These are phyloP conservation scores for Leptinotarsa lineolata DNA, from an alignment of 1,140 invertebrate genomes.

Conservation along the genomic window DNA sequence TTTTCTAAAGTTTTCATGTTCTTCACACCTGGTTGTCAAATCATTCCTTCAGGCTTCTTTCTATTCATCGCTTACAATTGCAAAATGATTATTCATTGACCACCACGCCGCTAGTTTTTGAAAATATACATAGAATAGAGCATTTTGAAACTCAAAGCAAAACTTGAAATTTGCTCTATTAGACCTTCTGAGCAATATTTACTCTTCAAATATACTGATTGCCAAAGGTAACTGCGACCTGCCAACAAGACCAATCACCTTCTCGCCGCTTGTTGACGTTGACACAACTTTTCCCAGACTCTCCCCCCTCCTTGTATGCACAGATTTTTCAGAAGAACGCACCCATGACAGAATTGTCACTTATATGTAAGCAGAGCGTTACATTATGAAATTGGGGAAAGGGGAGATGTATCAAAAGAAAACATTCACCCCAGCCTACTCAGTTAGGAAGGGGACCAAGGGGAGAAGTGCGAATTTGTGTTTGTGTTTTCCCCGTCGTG, in stretches of 20 bases:
- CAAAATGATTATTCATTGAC: too few relatives aligned
- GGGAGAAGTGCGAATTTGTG: slow-evolving; percentile 5
- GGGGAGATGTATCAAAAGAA: slow-evolving; percentile 10
- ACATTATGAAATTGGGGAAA: slow-evolving; percentile 3
- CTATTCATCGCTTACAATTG: too few relatives aligned
- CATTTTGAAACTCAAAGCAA: too few relatives aligned
- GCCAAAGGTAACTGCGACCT: not conserved
- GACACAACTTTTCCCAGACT: not conserved
- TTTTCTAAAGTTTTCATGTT: too few relatives aligned
- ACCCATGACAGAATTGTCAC: slow-evolving; percentile 12
- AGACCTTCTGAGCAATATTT: too few relatives aligned
- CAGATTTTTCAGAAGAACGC: slow-evolving; percentile 14
- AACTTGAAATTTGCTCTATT: too few relatives aligned
- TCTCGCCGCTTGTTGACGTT: not conserved
- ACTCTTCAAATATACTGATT: not conserved
- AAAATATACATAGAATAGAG: too few relatives aligned
- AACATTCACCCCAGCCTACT: slow-evolving; percentile 7
- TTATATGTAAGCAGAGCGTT: slow-evolving; percentile 6
- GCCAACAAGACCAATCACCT: not conserved
- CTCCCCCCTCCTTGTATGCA: not conserved
- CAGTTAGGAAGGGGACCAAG: slow-evolving; percentile 1
- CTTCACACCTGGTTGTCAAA: too few relatives aligned
- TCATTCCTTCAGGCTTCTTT: too few relatives aligned
- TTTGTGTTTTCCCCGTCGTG: not conserved
- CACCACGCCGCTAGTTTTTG: too few relatives aligned